These are phyloP conservation scores for Cinclus mexicanus DNA, from an alignment of 2,113 vertebrate genomes.

Conservation along the genomic window DNA sequence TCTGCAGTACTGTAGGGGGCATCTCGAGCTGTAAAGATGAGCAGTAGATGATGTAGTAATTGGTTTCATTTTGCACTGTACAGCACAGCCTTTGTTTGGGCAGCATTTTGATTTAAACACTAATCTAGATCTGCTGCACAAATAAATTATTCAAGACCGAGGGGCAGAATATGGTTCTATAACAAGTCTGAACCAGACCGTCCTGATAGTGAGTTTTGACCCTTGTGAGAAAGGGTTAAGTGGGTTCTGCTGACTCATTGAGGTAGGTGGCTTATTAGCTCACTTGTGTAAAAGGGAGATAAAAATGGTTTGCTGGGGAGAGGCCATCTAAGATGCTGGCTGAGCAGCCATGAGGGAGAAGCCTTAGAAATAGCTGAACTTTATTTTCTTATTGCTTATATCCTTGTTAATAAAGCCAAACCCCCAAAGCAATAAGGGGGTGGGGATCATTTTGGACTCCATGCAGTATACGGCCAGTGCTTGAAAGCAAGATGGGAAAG, in stretches of 20 bases:
- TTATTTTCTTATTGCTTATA: slow-evolving; percentile 70
- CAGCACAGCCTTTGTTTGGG: slow-evolving; percentile 61
- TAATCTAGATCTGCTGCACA: slow-evolving; percentile 46
- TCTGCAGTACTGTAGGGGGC: slow-evolving; percentile 56
- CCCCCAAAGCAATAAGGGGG: slow-evolving; percentile 66
- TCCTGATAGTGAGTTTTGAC: slow-evolving; percentile 48
- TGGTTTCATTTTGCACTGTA: slow-evolving; percentile 61
- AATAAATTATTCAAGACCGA: slow-evolving; percentile 61
- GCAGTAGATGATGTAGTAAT: slow-evolving; percentile 29
- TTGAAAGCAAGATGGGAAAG: slow-evolving; percentile 59
- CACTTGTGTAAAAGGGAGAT: slow-evolving; percentile 60
- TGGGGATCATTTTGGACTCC: slow-evolving; percentile 54
- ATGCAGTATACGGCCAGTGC: slow-evolving; percentile 1
- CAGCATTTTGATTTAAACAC: slow-evolving; percentile 67
- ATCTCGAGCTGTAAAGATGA: slow-evolving; percentile 45
- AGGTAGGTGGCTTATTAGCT: slow-evolving; percentile 67
- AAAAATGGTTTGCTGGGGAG: slow-evolving; percentile 60
- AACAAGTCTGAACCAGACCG: slow-evolving; percentile 38
- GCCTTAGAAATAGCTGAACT: slow-evolving; percentile 58
- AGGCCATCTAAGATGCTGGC: slow-evolving; percentile 51
- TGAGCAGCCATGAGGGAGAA: slow-evolving; percentile 62
- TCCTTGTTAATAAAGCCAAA: slow-evolving; percentile 69
- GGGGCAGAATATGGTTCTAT: slow-evolving; percentile 45
- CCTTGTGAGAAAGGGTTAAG: slow-evolving; percentile 68
- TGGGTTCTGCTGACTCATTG: slow-evolving; percentile 70